Evolutionary conservation across 2,797 vertebrate species (phyloP).

Genomic region (Hozukius guyotensis): DNA sequence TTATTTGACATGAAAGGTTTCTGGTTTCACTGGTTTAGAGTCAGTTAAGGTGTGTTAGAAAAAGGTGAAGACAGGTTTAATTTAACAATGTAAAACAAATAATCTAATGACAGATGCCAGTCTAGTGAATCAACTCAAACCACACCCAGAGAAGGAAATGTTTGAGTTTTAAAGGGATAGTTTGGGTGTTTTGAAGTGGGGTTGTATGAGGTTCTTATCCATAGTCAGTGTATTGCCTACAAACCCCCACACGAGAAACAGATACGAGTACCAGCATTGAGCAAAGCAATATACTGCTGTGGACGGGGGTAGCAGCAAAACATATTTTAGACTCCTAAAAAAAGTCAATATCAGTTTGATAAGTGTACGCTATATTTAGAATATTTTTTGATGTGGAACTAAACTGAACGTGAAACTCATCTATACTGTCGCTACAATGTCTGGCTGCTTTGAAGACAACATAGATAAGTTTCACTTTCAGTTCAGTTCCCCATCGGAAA

Average conservation of each 20-base stretch:
- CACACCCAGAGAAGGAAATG: background rate
- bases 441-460: no score
- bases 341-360: no score
- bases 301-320: no score
- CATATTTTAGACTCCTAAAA: no score
- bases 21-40: background rate
- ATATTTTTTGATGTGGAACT: accelerated
- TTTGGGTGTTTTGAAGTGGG: background rate
- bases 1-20: background rate
- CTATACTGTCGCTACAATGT: no score
- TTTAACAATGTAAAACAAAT: background rate
- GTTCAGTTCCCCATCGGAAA: no score
- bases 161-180: background rate
- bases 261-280: background rate
- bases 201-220: background rate
- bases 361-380: no score
- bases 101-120: background rate
- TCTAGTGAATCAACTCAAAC: background rate
- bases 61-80: background rate
- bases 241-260: background rate
- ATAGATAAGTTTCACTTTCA: no score
- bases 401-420: accelerated
- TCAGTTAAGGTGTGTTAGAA: background rate
- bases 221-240: background rate
- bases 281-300: background rate